phyloP scores from a whole-genome alignment of 2,888 invertebrate species.

The Ormyrus pomaceus region DNA sequence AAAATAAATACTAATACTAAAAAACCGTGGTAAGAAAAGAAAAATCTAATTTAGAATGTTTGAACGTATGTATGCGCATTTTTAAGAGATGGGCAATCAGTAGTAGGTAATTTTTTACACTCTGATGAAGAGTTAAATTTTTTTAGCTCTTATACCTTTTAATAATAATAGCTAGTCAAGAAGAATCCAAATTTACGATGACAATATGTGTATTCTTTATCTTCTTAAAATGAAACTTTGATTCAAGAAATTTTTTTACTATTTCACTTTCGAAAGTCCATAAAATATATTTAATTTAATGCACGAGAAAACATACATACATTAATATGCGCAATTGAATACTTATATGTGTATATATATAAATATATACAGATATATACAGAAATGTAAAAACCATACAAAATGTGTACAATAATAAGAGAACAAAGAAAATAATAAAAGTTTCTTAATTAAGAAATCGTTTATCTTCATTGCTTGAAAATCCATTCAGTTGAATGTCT shows the following conservation, averaged over 20 bases:
- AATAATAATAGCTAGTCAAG: constrained; percentile 37
- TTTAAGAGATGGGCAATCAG: constrained; percentile 21
- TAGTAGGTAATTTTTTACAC: constrained; percentile 37
- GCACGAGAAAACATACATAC: constrained; percentile 11
- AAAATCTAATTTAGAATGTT: constrained; percentile 19
- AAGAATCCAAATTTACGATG: constrained; percentile 23
- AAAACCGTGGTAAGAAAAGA: neutral
- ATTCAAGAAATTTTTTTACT: constrained; percentile 28
- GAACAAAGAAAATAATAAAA: constrained; percentile 25
- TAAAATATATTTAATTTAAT: constrained; percentile 19
- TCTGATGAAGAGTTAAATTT: constrained; percentile 17
- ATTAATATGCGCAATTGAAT: neutral
- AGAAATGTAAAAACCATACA: constrained; percentile 24
- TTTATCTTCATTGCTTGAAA: too few relatives aligned
- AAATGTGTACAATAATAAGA: constrained; percentile 26
- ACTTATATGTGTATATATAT: constrained; percentile 14
- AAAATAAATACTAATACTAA: neutral
- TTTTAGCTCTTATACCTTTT: constrained; percentile 18
- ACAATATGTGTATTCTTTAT: constrained; percentile 18
- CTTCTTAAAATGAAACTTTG: constrained; percentile 16
- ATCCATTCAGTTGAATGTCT: too few relatives aligned
- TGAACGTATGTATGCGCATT: constrained; percentile 28
- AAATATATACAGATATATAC: neutral
- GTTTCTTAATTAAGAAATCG: constrained; percentile 7
- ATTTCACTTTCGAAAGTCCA: constrained; percentile 7